Percentiles rank a stretch among this genome's conserved stretches.
These are phyloP conservation scores for Colistium nudipinnis DNA, from an alignment of 2,113 vertebrate species.

Conservation along the genomic window DNA sequence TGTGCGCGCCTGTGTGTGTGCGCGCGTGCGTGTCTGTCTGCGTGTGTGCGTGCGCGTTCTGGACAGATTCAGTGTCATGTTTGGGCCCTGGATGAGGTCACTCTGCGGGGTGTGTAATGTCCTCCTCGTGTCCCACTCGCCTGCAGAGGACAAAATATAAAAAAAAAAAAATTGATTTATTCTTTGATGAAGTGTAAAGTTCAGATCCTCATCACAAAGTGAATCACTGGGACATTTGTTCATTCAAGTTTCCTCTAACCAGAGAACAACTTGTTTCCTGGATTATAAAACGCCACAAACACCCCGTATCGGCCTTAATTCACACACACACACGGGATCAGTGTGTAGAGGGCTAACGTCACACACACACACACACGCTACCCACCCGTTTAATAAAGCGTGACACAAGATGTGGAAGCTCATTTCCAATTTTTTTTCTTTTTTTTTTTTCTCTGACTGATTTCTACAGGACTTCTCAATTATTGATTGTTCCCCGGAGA, in stretches of 20 bases:
- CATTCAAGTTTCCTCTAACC: too few relatives aligned
- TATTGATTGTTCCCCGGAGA: constrained; percentile 26
- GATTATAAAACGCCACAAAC: too few relatives aligned
- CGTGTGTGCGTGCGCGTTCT: constrained; percentile 31
- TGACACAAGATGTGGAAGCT: background rate
- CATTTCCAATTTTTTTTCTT: background rate
- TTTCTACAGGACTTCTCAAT: constrained; percentile 13
- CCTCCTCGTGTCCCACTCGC: too few relatives aligned
- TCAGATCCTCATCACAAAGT: too few relatives aligned
- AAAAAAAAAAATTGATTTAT: too few relatives aligned
- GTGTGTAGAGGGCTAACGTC: background rate
- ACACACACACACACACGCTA: background rate
- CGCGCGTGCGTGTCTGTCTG: constrained; percentile 26
- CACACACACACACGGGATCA: too few relatives aligned
- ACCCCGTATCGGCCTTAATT: background rate
- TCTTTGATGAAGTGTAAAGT: too few relatives aligned
- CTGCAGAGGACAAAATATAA: too few relatives aligned
- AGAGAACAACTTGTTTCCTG: too few relatives aligned
- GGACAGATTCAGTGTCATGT: constrained; percentile 50
- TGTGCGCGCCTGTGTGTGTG: constrained; percentile 30
- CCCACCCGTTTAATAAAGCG: background rate
- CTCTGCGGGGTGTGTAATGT: constrained; percentile 15
- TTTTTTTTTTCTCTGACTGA: constrained; percentile 1
- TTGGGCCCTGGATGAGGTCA: constrained; percentile 58
- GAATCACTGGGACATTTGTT: too few relatives aligned